Evolutionary conservation across 2,888 invertebrate genomes (phyloP).

Genomic region (Eumerus sabulonum): DNA sequence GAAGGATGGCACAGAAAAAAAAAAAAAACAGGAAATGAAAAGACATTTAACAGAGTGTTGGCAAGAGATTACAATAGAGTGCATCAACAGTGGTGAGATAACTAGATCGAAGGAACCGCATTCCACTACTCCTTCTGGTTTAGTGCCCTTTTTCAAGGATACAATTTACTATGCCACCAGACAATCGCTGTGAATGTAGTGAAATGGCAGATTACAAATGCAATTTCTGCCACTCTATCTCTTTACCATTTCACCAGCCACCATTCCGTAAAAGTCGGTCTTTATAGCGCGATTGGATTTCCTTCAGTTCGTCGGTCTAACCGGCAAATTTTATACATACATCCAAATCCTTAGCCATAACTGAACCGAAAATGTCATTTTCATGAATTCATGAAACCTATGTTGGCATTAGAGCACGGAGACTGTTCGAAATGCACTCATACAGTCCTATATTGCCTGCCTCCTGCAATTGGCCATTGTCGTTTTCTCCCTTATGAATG

Average conservation of each 20-base stretch:
- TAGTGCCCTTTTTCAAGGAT: slow-evolving; percentile 29
- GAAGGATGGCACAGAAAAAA: not conserved
- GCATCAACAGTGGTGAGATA: slow-evolving; percentile 28
- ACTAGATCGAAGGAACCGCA: slow-evolving; percentile 1
- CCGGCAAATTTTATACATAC: no score
- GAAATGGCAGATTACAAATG: slow-evolving; percentile 44
- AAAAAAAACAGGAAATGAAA: slow-evolving; percentile 14
- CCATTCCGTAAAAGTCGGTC: slow-evolving; percentile 6
- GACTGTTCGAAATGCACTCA: slow-evolving; percentile 11
- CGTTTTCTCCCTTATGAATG: slow-evolving; percentile 4
- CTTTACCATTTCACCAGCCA: slow-evolving; percentile 16
- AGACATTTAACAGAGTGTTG: slow-evolving; percentile 56
- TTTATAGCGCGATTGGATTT: slow-evolving; percentile 3
- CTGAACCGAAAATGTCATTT: slow-evolving; percentile 41
- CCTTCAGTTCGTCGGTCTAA: slow-evolving; percentile 28
- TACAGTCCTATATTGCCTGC: not conserved
- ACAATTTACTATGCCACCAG: slow-evolving; percentile 14
- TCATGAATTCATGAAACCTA: slow-evolving; percentile 61
- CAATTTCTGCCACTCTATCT: slow-evolving; percentile 17
- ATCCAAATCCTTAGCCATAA: slow-evolving; percentile 31
- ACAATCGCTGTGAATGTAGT: not conserved
- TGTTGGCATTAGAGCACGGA: slow-evolving; percentile 43
- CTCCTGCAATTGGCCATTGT: no score
- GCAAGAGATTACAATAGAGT: slow-evolving; percentile 43
- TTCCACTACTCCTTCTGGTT: not conserved